Evolutionary conservation across 2,888 invertebrate species (phyloP), one percentile per base, ranked within the genome.

Genomic region (Clepsis dumicolana): DNA sequence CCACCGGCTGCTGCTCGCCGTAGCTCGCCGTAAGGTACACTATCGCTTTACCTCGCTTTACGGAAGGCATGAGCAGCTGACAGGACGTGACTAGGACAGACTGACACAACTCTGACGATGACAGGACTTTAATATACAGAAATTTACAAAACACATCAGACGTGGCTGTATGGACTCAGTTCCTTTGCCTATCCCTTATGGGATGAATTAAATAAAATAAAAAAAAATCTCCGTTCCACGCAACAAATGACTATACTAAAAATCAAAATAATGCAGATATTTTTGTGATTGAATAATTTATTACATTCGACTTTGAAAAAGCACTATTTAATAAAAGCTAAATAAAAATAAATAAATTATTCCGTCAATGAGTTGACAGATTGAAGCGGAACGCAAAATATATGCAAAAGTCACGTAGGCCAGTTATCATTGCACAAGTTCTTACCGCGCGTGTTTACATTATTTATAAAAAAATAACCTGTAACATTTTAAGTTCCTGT

Each of bases 371-470:
- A 63, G n/a, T 62, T 56, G 62, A 53, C 57, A 54, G 48, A 44
- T 35, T 62, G 52, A 50, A 80, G 80, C 72, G 84, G 73, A 86
- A 82, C 81, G 82, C 64, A 74, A 77, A 72, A 69, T 63, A 61
- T 78, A 21, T 80, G 78, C 80, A 84, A 88, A 91, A 92, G 91
- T 92, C 93, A 93, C 93, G 93, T 93, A 92, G 89, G 87, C 93
- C 90, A 86, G 68, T 62, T 59, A 66, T 63, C 64, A 32, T 44
- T 66, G 57, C 38, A 29, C 41, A 50, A 71, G 59, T 63, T 61
- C 69, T 52, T 72, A 70, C 71, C 80, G 86, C 84, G 88, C 86
- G 86, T 89, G 88, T 90, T 86, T 88, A 76, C 84, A 81, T 82
- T 87, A 48, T 86, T 83, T 79, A 74, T 63, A 67, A 73, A 79